Conservation (phyloP, 1,140 invertebrate species). For the Archivesica marissinica region DNA sequence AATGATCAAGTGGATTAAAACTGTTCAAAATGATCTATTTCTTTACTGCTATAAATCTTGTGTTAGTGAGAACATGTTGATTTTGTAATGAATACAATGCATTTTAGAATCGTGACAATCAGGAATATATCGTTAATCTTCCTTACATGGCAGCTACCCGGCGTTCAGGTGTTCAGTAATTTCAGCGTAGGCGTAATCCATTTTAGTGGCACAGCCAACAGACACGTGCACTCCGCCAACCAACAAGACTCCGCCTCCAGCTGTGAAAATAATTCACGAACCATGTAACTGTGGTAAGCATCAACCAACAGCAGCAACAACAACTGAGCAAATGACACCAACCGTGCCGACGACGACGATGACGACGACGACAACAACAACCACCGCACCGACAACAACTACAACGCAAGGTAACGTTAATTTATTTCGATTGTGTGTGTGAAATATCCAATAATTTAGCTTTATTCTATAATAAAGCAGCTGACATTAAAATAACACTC, state of each 20-base stretch:
- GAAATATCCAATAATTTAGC: no score
- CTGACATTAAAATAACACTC: no score
- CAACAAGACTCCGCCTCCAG: constrained; percentile 25
- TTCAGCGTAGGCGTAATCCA: no score
- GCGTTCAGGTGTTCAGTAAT: no score
- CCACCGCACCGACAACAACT: background rate
- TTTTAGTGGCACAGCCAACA: background rate
- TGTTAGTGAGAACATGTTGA: background rate
- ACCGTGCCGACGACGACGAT: background rate
- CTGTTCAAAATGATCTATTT: no score
- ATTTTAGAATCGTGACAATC: background rate
- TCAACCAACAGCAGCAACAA: constrained; percentile 6
- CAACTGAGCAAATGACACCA: background rate
- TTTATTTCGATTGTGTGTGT: background rate
- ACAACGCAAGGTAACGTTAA: background rate
- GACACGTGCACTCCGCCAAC: constrained; percentile 28
- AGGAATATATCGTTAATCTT: background rate
- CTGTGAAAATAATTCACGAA: constrained; percentile 44
- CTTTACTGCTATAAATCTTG: background rate
- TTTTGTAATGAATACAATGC: background rate
- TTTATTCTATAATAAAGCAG: no score
- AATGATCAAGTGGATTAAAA: no score
- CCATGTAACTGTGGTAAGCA: constrained; percentile 39
- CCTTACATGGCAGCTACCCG: background rate
- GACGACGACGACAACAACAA: background rate